phyloP scores from a whole-genome alignment of 2,797 vertebrate genomes.

The Mus minutoides region DNA sequence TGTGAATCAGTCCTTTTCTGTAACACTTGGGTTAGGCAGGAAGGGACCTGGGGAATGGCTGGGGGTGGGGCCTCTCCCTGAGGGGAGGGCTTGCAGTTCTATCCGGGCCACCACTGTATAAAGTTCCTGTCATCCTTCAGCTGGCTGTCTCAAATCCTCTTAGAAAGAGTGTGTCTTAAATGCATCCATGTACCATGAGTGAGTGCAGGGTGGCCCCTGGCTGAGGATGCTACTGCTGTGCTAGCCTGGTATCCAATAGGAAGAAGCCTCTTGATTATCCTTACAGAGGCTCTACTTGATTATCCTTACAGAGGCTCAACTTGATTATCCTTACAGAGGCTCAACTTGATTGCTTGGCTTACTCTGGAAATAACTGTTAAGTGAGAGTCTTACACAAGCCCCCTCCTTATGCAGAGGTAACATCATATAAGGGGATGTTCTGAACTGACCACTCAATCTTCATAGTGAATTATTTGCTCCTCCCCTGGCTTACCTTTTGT shows the following conservation, averaged over 20 bases:
- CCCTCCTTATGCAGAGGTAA: background rate
- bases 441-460: background rate
- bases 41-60: background rate
- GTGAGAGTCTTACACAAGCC: background rate
- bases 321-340: background rate
- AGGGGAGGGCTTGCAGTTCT: background rate
- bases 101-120: no score
- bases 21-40: background rate
- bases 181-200: accelerated
- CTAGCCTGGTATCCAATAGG: background rate
- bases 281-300: background rate
- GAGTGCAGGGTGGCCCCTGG: background rate
- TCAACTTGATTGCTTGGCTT: background rate
- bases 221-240: background rate
- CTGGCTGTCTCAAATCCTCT: background rate
- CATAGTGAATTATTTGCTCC: background rate
- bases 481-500: background rate
- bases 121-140: background rate
- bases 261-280: background rate
- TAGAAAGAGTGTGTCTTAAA: background rate
- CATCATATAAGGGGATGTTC: background rate
- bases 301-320: background rate
- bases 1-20: background rate
- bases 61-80: background rate
- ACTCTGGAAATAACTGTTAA: background rate